Base-by-base conservation (phyloP, 2,113 vertebrate species). In the Sciurus niger region DNA sequence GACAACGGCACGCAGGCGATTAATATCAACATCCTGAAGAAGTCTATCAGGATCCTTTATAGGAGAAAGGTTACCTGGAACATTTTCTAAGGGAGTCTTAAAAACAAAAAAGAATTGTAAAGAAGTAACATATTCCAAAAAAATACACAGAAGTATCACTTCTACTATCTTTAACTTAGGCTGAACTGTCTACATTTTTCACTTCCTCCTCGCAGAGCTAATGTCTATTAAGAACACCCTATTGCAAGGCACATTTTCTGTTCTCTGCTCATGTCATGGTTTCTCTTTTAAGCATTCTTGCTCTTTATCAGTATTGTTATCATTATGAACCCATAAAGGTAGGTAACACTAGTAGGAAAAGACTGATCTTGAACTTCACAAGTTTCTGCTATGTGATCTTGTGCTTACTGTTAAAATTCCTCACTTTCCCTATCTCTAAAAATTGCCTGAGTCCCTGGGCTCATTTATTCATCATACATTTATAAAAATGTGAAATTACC, bases 1-100 rank as follows among this genome's bases (percentile, higher is more conserved):
- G 95, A 99, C 99, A 85, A 99, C 99, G 18, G 99, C 99, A 67
- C 99, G 99, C 11, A 99, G 99, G 48, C 99, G 99, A 98, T 99
- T 99, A 97, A 99, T 99, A 96, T 99, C 99, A 91, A 99, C 99
- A 89, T 99, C 99, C 98, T 99, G 99, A 98, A 99, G 99, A 95
- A 99, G 99, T 87, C 99, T 98, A 95, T 99, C 99, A 0, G 99
- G 99, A 97, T 99, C 99, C 98, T 99, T 99, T 97, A 99, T 99
- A 80, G 99, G 99, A 98, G 99, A 99, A 97, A 99, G 98, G 97
- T 99, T 99, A 97, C 99, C 98, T 96, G 99, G 98, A 97, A 99
- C 98, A 97, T 98, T 99, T 98, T 99, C 99, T 97, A 99, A 97
- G 34, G 99, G 98, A 97, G 98, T 98, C 99, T 99, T 96, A 43